phyloP scores from a whole-genome alignment of 1,140 invertebrate species.

The Bathynomus jamesi region DNA sequence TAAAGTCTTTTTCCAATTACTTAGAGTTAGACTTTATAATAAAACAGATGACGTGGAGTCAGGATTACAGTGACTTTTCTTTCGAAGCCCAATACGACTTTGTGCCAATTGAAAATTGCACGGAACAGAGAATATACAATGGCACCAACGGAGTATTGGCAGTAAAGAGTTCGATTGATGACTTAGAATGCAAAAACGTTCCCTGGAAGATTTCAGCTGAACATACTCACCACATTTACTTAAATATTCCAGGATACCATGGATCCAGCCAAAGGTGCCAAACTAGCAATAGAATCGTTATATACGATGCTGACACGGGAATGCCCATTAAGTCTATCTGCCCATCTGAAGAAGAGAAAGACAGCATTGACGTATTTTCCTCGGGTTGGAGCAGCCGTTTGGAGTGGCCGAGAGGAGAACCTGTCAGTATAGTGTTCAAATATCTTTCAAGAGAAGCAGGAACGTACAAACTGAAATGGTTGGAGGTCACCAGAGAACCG shows the following conservation, averaged over 20 bases:
- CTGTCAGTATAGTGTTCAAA: slow-evolving; percentile 60
- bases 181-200: slow-evolving; percentile 18
- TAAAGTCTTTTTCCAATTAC: slow-evolving; percentile 56
- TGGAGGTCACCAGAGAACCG: slow-evolving; percentile 65
- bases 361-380: slow-evolving; percentile 43
- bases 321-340: slow-evolving; percentile 23
- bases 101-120: slow-evolving; percentile 39
- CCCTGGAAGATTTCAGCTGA: slow-evolving; percentile 6
- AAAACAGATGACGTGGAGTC: slow-evolving; percentile 67
- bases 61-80: slow-evolving; percentile 68
- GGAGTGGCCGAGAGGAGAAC: slow-evolving; percentile 49
- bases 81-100: slow-evolving; percentile 73
- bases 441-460: slow-evolving; percentile 61
- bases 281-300: slow-evolving; percentile 40
- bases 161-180: slow-evolving; percentile 18
- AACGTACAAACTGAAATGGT: slow-evolving; percentile 64
- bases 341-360: slow-evolving; percentile 15
- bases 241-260: slow-evolving; percentile 31
- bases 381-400: slow-evolving; percentile 26
- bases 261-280: slow-evolving; percentile 40
- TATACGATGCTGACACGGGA: slow-evolving; percentile 18
- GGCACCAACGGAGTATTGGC: slow-evolving; percentile 26
- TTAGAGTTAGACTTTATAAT: slow-evolving; percentile 65
- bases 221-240: slow-evolving; percentile 25
- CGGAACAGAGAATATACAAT: slow-evolving; percentile 15